Evolutionary conservation across 2,797 vertebrate species (phyloP).

Genomic region (Chiroxiphia lanceolata): DNA sequence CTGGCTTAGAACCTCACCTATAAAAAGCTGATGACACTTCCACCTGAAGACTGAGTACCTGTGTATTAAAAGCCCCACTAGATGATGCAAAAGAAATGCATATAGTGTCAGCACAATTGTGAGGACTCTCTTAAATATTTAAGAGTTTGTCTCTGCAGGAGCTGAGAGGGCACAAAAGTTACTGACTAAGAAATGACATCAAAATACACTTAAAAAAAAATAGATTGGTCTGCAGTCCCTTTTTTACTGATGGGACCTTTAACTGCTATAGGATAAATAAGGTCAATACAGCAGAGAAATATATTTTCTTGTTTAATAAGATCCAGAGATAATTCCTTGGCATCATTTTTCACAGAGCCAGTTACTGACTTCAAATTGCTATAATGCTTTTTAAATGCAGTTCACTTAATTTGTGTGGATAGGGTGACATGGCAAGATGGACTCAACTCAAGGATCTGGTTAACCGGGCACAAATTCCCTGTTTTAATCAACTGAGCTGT

Average conservation of each 20-base stretch:
- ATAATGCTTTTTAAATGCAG: not conserved
- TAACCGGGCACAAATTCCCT: not conserved
- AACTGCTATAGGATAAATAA: not conserved
- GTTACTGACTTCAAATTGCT: not conserved
- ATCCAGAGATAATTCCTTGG: not conserved
- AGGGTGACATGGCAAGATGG: not conserved
- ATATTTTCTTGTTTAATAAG: not conserved
- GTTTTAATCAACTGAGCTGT: not conserved
- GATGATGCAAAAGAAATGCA: not conserved
- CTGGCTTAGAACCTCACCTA: not conserved
- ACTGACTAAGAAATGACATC: not conserved
- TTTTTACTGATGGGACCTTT: not conserved
- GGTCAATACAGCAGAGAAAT: not conserved
- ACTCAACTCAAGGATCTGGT: not conserved
- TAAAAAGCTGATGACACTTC: not conserved
- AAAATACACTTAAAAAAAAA: not conserved
- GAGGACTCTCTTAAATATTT: not conserved
- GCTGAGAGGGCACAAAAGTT: not conserved
- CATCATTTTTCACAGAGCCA: not conserved
- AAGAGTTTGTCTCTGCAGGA: not conserved
- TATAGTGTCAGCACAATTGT: not conserved
- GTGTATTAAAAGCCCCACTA: not conserved
- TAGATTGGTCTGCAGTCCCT: not conserved
- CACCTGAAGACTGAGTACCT: not conserved
- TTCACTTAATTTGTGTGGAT: not conserved